A percentile compares a stretch with the other conserved stretches of the same genome.
Conservation (phyloP, 2,797 vertebrate genomes). For the Tenualosa ilisha region DNA sequence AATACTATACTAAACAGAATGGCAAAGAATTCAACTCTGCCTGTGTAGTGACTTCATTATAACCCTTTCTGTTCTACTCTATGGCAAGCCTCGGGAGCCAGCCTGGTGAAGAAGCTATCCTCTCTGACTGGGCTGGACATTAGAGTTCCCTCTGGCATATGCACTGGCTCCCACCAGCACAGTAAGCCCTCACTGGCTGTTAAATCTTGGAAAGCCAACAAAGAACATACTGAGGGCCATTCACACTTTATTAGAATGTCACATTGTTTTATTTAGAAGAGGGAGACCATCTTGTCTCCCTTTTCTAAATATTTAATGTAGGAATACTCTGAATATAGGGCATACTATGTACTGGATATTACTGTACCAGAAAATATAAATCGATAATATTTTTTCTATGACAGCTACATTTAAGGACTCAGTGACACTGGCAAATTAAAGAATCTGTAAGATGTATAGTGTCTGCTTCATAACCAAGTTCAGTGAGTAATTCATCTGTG, state of each 20-base stretch:
- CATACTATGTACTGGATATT: too few relatives aligned
- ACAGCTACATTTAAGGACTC: too few relatives aligned
- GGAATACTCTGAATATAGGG: too few relatives aligned
- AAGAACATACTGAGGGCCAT: not conserved
- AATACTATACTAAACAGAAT: not conserved
- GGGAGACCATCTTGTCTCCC: too few relatives aligned
- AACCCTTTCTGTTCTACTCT: not conserved
- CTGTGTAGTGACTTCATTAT: not conserved
- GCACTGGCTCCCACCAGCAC: constrained; percentile 82
- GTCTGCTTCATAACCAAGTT: not conserved
- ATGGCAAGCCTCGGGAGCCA: constrained; percentile 71
- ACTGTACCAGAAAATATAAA: too few relatives aligned
- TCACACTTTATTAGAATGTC: not conserved
- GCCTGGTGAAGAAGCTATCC: constrained; percentile 76
- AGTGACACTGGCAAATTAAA: not conserved
- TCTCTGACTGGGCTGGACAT: constrained; percentile 77
- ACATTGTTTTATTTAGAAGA: not conserved
- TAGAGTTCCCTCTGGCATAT: constrained; percentile 74
- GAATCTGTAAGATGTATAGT: not conserved
- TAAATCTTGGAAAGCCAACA: not conserved
- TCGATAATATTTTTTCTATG: too few relatives aligned
- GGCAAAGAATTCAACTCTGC: not conserved
- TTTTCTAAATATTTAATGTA: too few relatives aligned
- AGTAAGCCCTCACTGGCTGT: constrained; percentile 69
- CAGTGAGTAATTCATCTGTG: too few relatives aligned